Evolutionary conservation across 1,140 invertebrate genomes (phyloP), one percentile per base, ranked within the genome.

Genomic region (Rhyacophila brunnea): DNA sequence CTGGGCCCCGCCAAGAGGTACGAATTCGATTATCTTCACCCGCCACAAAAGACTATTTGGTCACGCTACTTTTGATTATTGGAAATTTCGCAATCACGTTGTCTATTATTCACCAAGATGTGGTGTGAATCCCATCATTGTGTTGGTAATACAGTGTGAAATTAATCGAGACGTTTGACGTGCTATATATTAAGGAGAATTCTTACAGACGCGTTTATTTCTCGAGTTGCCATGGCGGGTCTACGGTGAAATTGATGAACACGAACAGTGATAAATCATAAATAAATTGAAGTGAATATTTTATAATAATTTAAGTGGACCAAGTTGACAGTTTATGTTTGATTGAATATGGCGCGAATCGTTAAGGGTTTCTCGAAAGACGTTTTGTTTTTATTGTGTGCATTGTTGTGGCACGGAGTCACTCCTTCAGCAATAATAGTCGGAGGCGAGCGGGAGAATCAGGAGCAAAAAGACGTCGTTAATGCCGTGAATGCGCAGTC

Each of bases 41-140:
- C 35, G 46, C 45, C 57, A 55, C 58, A 60, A 57, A 60, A 59
- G 45, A 38, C 18, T 28, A 36, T 32, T 49, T 45, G 23, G 52
- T 58, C 60, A 52, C 48, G 60, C 48, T 43, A 32, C 47, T 60
- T 55, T 50, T 58, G 44, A 59, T 63, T 59, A 52, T 60, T 52
- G 53, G 23, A 38, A 58, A 43, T 57, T 60, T 64, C 28, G 52
- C 63, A 61, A 65, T 56, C 51, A 44, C 53, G 40, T 45, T 43
- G 23, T 52, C 57, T 62, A 74, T 76, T 78, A 75, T 71, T 62
- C 63, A 62, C 55, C 65, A 43, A 66, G 68, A 68, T 60, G 60
- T 61, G 62, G 69, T 70, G 69, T 72, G 68, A 68, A 78, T 79
- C 77, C 77, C 75, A 74, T 68, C 69, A 78, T 79, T 79, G 76